phyloP scores from a whole-genome alignment of 2,113 vertebrate species.

The Callocephalon fimbriatum region DNA sequence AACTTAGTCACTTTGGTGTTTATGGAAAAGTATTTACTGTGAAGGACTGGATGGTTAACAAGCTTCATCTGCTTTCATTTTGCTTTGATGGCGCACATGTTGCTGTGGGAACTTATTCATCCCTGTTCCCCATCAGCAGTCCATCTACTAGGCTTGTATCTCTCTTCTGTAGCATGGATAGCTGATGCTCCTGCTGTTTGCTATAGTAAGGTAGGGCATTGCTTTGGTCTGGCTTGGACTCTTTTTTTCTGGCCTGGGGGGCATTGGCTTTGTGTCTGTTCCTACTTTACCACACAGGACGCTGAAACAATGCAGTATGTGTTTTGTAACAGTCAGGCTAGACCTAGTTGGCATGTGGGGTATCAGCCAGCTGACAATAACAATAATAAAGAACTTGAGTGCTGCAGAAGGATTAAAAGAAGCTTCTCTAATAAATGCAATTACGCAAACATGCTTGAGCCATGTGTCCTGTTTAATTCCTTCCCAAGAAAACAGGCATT shows the following conservation, averaged over 20 bases:
- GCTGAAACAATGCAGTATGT: not conserved
- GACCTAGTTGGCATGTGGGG: not conserved
- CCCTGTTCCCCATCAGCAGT: not conserved
- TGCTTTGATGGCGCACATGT: not conserved
- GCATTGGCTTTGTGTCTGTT: not conserved
- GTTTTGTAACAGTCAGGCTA: not conserved
- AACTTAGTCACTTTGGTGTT: slow-evolving; percentile 7
- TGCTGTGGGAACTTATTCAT: not conserved
- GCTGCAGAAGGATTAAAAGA: slow-evolving; percentile 1
- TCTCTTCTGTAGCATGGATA: not conserved
- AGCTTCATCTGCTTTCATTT: slow-evolving; percentile 7
- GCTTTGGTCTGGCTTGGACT: not conserved
- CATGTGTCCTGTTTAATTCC: slow-evolving; percentile 26
- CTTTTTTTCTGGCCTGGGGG: not conserved
- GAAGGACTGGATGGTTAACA: not conserved
- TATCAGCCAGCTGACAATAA: not conserved
- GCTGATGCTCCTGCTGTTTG: not conserved
- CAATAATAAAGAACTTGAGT: not conserved
- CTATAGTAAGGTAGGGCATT: not conserved
- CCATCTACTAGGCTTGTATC: not conserved
- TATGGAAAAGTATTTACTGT: slow-evolving; percentile 32
- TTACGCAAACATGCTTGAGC: slow-evolving; percentile 1
- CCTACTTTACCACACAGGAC: not conserved
- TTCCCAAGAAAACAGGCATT: slow-evolving; percentile 12
- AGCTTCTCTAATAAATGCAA: slow-evolving; percentile 43